A percentile compares a stretch with the other conserved stretches of the same genome.
These are phyloP conservation scores for Hybognathus amarus DNA, from an alignment of 2,797 vertebrate genomes.

Conservation along the genomic window DNA sequence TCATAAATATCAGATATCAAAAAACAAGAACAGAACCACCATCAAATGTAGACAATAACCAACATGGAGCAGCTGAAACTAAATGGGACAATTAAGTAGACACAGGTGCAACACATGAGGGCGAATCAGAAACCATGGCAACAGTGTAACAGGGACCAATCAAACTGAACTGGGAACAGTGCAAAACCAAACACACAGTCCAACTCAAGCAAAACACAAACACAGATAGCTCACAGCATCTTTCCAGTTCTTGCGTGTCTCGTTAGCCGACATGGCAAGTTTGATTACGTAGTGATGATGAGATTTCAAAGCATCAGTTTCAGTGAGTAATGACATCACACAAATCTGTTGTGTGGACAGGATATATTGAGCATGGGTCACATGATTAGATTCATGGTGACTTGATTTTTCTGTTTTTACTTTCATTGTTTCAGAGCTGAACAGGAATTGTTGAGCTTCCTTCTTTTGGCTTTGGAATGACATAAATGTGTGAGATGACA, in stretches of 20 bases:
- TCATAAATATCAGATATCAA: not conserved
- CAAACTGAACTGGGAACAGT: not conserved
- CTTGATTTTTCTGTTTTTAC: no score
- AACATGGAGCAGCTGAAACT: no score
- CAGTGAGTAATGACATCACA: not conserved
- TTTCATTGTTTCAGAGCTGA: not conserved
- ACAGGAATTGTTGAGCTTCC: no score
- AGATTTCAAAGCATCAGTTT: not conserved
- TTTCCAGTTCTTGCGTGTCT: not conserved
- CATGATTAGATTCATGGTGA: no score
- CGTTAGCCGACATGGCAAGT: not conserved
- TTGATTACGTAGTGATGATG: not conserved
- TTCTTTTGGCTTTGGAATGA: not conserved
- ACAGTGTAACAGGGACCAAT: not conserved
- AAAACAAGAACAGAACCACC: not conserved
- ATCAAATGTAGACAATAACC: not conserved
- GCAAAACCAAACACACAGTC: not conserved
- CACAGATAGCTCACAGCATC: not conserved
- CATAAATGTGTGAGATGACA: not conserved
- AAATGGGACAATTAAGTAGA: not conserved
- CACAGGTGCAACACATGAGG: not conserved
- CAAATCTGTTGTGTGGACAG: no score
- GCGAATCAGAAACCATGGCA: not conserved
- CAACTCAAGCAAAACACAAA: not conserved
- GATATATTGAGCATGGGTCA: not conserved